Percentiles rank a stretch among this genome's conserved stretches.
Evolutionary conservation across 2,797 vertebrate species (phyloP).

Genomic region (Tapera naevia): DNA sequence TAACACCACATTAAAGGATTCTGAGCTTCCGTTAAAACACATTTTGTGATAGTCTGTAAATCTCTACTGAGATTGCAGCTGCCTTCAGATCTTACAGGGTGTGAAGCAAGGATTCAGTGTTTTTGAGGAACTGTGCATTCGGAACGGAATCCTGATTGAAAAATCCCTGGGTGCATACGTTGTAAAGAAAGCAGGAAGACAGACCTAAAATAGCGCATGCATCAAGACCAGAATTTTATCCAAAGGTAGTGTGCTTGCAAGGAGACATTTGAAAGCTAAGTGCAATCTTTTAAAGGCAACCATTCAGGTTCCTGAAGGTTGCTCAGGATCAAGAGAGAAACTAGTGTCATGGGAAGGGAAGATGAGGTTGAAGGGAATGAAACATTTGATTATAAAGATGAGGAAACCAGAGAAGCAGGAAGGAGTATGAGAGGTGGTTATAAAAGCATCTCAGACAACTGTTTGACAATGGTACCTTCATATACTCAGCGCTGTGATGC

Average conservation of each 20-base stretch:
- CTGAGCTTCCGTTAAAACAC: conserved; percentile 19
- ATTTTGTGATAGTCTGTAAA: conserved; percentile 31
- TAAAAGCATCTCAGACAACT: neutral
- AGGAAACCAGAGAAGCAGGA: neutral
- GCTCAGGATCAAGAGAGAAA: conserved; percentile 27
- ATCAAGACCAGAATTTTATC: conserved; percentile 37
- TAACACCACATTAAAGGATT: neutral
- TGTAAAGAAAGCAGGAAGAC: conserved; percentile 28
- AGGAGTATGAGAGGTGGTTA: neutral
- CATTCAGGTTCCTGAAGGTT: neutral
- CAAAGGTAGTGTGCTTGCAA: neutral
- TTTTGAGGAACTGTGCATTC: conserved; percentile 38
- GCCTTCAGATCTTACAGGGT: conserved; percentile 26
- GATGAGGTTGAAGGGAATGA: neutral
- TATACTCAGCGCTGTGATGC: neutral
- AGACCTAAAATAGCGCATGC: conserved; percentile 31
- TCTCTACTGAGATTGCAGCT: conserved; percentile 22
- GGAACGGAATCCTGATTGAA: conserved; percentile 28
- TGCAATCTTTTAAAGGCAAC: conserved; percentile 6
- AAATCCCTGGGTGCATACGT: neutral
- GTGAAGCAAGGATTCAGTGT: neutral
- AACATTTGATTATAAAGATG: conserved; percentile 8
- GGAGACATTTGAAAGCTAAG: conserved; percentile 22
- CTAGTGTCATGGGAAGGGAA: neutral
- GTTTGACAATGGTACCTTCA: neutral